These are phyloP conservation scores for Ramazzottius varieornatus DNA, from an alignment of 2,888 invertebrate species.

Conservation along the genomic window DNA sequence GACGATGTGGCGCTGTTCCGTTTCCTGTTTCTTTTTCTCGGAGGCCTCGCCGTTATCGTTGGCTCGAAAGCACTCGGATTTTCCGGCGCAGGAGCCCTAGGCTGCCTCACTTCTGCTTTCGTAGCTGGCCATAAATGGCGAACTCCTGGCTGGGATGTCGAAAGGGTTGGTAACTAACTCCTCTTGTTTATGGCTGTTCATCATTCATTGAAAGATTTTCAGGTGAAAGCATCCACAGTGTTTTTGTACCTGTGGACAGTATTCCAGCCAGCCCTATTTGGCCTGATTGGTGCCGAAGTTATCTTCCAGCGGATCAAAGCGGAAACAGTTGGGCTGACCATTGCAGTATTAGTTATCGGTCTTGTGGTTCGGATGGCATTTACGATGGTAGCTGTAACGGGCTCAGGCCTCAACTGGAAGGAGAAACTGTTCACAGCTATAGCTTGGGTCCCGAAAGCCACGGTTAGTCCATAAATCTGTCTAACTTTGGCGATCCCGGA, in stretches of 20 bases:
- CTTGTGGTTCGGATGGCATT: slow-evolving; percentile 14
- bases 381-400: slow-evolving; percentile 19
- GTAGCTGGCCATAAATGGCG: slow-evolving; percentile 10
- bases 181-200: neutral
- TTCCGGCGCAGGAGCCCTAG: slow-evolving; percentile 31
- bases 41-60: slow-evolving; percentile 20
- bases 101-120: slow-evolving; percentile 25
- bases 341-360: neutral
- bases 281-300: slow-evolving; percentile 68
- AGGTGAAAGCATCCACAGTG: slow-evolving; percentile 57
- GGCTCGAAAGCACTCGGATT: slow-evolving; percentile 18
- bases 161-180: neutral
- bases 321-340: slow-evolving; percentile 25
- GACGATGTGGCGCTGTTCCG: slow-evolving; percentile 28
- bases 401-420: slow-evolving; percentile 17
- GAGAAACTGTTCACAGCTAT: slow-evolving; percentile 23
- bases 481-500: too few species aligned
- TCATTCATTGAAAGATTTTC: too few species aligned
- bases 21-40: slow-evolving; percentile 22
- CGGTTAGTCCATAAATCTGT: too few species aligned
- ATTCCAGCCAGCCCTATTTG: slow-evolving; percentile 76
- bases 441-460: slow-evolving; percentile 27
- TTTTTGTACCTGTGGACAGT: slow-evolving; percentile 85
- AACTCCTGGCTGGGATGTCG: slow-evolving; percentile 6
- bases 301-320: slow-evolving; percentile 30